Evolutionary conservation across 2,888 invertebrate genomes (phyloP), one percentile per base, ranked within the genome.

Genomic region (Loripinus fragilis): DNA sequence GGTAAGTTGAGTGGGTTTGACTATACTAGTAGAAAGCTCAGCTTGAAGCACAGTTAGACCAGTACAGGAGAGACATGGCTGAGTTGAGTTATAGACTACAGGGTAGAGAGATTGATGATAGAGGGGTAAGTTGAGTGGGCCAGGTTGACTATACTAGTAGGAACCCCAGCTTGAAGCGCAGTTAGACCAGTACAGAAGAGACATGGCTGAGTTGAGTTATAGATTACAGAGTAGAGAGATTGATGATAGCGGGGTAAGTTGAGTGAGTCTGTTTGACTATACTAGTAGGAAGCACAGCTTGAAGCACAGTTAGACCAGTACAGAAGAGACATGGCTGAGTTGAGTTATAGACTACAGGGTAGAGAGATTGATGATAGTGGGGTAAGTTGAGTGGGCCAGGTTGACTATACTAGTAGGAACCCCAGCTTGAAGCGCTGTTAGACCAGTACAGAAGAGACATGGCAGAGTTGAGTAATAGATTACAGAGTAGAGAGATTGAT

Each of bases 231-330:
- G n/a, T n/a, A n/a, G n/a, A n/a, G n/a, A n/a, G n/a, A n/a, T n/a
- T n/a, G n/a, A n/a, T n/a, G n/a, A n/a, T n/a, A n/a, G n/a, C n/a
- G n/a, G n/a, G n/a, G n/a, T n/a, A n/a, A n/a, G n/a, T n/a, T n/a
- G n/a, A n/a, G n/a, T n/a, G n/a, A n/a, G n/a, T n/a, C n/a, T n/a
- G n/a, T n/a, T n/a, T n/a, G n/a, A n/a, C n/a, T n/a, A n/a, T n/a
- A n/a, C n/a, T n/a, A n/a, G n/a, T n/a, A n/a, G n/a, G n/a, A n/a
- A n/a, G n/a, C n/a, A n/a, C n/a, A 92, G 68, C 84, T 93, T 28
- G 94, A 94, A 76, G 93, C 91, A 10, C 91, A 92, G 80, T 80
- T 94, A 25, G 94, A 94, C 73, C 91, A 93, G 80, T 93, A 92
- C 81, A 80, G 93, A 45, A 78, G 91, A 55, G 93, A 93, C 73